Percentiles rank a stretch among this genome's conserved stretches.
These are phyloP conservation scores for Staurois parvus DNA, from an alignment of 2,797 vertebrate genomes.

Conservation along the genomic window DNA sequence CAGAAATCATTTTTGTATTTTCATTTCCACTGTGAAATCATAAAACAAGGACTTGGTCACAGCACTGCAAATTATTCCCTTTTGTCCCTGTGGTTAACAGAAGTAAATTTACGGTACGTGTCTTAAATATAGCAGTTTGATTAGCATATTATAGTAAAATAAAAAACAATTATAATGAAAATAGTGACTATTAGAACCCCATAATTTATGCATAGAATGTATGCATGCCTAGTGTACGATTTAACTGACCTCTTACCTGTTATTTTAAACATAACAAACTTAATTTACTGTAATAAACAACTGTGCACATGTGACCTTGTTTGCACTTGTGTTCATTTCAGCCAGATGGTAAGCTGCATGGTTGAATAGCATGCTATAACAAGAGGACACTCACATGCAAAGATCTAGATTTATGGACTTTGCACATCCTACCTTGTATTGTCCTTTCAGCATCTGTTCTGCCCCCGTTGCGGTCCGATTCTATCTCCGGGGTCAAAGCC, in stretches of 20 bases:
- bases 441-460: conserved; percentile 99
- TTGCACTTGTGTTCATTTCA: conserved; percentile 90
- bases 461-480: conserved; percentile 98
- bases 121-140: neutral
- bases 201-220: neutral
- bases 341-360: conserved; percentile 98
- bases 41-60: neutral
- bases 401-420: conserved; percentile 97
- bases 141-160: neutral
- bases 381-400: conserved; percentile 91
- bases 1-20: no score
- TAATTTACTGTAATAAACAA: conserved; percentile 77
- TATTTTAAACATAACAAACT: conserved; percentile 78
- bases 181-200: neutral
- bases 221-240: neutral
- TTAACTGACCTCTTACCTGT: conserved; percentile 69
- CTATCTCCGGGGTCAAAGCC: conserved; percentile 99
- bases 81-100: neutral
- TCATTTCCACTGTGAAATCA: no score
- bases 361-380: conserved; percentile 95
- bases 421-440: conserved; percentile 99
- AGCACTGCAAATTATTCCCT: neutral
- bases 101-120: neutral
- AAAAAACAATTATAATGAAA: neutral
- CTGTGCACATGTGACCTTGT: conserved; percentile 94